Evolutionary conservation across 2,797 vertebrate genomes (phyloP), one percentile per base, ranked within the genome.

Genomic region (Melanotaenia pygmaea): DNA sequence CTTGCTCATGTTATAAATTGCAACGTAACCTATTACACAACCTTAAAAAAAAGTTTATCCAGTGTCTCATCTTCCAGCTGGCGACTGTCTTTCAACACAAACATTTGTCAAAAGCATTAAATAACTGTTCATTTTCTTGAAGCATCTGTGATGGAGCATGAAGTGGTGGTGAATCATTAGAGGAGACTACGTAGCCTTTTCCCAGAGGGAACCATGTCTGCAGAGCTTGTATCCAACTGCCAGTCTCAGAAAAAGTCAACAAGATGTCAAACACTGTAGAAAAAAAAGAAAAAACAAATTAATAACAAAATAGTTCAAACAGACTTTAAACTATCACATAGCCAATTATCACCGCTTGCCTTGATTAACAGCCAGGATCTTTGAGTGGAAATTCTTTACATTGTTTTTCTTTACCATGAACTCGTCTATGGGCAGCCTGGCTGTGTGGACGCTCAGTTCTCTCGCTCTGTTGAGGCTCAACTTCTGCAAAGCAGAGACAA

Each of bases 291-390:
- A 56, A 16, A 61, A 2, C 4, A 4, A 0, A 13, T 59, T 28
- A 56, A 16, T 0, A 16, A 32, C 1, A 22, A 10, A 40, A 66
- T 11, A 16, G 20, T 9, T 28, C 1, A 5, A 28, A 34, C 43
- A n/a, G 3, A 13, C 2, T 3, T 11, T 37, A 22, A 8, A 0
- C 0, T 22, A 3, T 43, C 24, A 24, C 30, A 16, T 4, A 18
- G 11, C 5, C 1, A 3, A 10, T 16, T 22, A 4, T 4, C 0
- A 6, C 0, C 1, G 0, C 73, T 64, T 63, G 95, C 97, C 97
- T 94, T 98, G 97, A 76, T 98, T 99, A 51, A 98, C 92, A 1
- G 97, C 94, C 68, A 99, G 57, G 0, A 97, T 96, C 89, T 97
- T 96, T 0, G 95, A 98, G 86, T 98, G 94, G 77, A 96, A 98